Evolutionary conservation across 1,140 invertebrate genomes (phyloP), one percentile per base, ranked within the genome.

Genomic region (Achroia grisella): DNA sequence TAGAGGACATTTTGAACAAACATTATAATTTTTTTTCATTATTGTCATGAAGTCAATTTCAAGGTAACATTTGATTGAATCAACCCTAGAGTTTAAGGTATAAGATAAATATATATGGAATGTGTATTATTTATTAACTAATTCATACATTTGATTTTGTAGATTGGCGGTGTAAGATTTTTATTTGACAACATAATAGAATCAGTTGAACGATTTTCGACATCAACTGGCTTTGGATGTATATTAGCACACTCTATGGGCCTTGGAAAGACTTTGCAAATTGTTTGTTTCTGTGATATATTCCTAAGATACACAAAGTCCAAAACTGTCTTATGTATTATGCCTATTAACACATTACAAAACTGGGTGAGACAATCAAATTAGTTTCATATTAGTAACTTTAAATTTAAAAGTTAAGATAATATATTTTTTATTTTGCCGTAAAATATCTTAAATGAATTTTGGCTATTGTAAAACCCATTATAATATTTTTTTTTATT

Each of bases 181-280:
- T 80, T 99, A 11, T 99, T 95, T 85, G 97, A 99, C 78, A 99
- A 98, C 72, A 93, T 99, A 15, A 94, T 99, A 48, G 97, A 99
- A 82, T 97, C 95, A 23, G 89, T 95, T 23, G 92, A 94, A 35
- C 88, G 95, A 48, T 98, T 92, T 69, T 93, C 94, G 35, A 95
- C 90, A n/a, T 96, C 95, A 1, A 91, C 91, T 41, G 97, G 97
- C 10, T 98, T 98, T 85, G 98, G 98, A 11, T 99, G 98, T 74
- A 99, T 99, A 59, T 87, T 99, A 13, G 98, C 98, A 4, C 98
- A 99, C 87, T 98, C 97, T 12, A 99, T 99, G 98, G 98, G 98
- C 1, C 87, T 99, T 10, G 98, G 98, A n/a, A 99, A 99, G 88
- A 99, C 98, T 0, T 88, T 99, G 32, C 98, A 98, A 87, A 93